Base-by-base conservation (phyloP, 1,140 invertebrate genomes). In the Saxidomus purpurata region DNA sequence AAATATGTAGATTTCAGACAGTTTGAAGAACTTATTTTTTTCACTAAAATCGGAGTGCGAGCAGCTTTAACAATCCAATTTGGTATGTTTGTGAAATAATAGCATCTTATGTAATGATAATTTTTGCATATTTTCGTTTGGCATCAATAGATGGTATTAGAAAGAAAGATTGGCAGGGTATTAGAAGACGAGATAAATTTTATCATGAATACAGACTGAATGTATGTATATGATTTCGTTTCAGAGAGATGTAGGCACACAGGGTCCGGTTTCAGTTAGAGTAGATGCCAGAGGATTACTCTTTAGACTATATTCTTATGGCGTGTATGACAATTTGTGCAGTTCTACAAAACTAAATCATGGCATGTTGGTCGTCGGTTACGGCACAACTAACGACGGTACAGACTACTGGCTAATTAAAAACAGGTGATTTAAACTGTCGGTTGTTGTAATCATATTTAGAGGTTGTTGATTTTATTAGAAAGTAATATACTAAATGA, bases 211-310 rank as follows among this genome's bases (percentile, higher is more conserved):
- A n/a, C n/a, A 13, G n/a, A 13, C n/a, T 55, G 13, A 15, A 55
- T n/a, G n/a, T n/a, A n/a, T n/a, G n/a, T 55, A 97, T 89, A 95
- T 98, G 4, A 61, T 69, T n/a, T n/a, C n/a, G n/a, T n/a, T n/a
- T n/a, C 96, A 97, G 93, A 94, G 96, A 71, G 98, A 98, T 84
- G 97, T 99, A 88, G 98, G 98, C 69, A 98, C 97, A 8, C 96
- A 98, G 91, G 99, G 99, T 17, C 99, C 99, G 13, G 93, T 97
- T 49, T 96, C 96, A 13, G 96, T 97, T 2, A 86, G 61, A 4
- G 84, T 90, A 22, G 74, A 90, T 49, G 80, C 80, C 17, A 36
- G 43, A 4, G 19, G 25, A 22, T n/a, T 69, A n/a, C 6, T 8
- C 1, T 91, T 89, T 49, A 71, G 43, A 2, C 76, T 81, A 34